Evolutionary conservation across 2,888 invertebrate genomes (phyloP).

Genomic region (Synergus japonicus): DNA sequence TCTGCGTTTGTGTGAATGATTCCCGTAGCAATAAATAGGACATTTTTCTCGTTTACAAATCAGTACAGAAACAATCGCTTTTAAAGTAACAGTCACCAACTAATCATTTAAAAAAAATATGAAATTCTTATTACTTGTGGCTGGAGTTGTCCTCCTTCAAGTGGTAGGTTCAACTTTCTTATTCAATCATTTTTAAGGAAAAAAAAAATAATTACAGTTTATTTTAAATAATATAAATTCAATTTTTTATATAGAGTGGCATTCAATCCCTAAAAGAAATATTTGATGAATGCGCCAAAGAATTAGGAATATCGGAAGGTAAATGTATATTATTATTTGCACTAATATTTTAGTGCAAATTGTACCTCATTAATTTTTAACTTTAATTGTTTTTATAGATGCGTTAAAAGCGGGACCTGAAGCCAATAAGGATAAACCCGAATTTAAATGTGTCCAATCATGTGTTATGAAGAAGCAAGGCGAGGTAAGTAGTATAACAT

Average conservation of each 20-base stretch:
- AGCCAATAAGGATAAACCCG: background rate
- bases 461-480: slow-evolving; percentile 11
- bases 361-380: background rate
- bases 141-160: slow-evolving; percentile 12
- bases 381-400: background rate
- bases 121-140: background rate
- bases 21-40: background rate
- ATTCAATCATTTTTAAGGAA: background rate
- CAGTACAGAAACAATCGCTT: background rate
- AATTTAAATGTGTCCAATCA: background rate
- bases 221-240: background rate
- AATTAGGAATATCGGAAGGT: slow-evolving; percentile 13
- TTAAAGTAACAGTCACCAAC: background rate
- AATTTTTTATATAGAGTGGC: background rate
- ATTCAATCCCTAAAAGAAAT: no score
- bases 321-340: background rate
- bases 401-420: background rate
- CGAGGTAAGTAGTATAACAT: background rate
- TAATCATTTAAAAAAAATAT: background rate
- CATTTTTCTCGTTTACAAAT: background rate
- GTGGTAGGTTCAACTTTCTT: background rate
- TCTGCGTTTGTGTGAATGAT: no score
- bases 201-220: background rate
- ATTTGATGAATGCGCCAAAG: background rate
- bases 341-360: no score